phyloP scores from a whole-genome alignment of 2,113 vertebrate genomes.

The Sisor rabdophorus region DNA sequence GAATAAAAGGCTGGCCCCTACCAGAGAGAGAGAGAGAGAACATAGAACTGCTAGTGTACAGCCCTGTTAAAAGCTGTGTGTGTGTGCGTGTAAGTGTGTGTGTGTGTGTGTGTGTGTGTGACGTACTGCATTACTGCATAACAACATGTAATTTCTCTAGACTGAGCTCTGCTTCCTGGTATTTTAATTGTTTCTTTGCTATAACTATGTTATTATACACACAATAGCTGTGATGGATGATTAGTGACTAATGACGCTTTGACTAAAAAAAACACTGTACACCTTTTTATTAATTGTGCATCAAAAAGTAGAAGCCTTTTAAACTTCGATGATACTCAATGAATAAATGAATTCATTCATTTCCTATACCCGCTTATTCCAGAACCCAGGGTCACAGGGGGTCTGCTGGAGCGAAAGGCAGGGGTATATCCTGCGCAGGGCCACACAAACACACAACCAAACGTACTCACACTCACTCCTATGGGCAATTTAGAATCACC shows the following conservation, averaged over 20 bases:
- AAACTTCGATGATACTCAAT: too few species aligned
- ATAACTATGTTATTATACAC: slow-evolving; percentile 20
- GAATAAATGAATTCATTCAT: too few species aligned
- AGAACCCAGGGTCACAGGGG: too few species aligned
- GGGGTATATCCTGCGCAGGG: too few species aligned
- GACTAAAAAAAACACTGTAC: too few species aligned
- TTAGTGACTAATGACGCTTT: too few species aligned
- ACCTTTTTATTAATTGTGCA: slow-evolving; percentile 51
- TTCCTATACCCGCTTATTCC: too few species aligned
- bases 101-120: not conserved
- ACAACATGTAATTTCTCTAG: not conserved
- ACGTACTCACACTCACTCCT: too few species aligned
- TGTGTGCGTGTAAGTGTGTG: too few species aligned
- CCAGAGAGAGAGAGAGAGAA: slow-evolving; percentile 24
- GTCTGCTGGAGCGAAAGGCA: too few species aligned
- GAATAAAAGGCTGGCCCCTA: slow-evolving; percentile 36
- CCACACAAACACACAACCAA: too few species aligned
- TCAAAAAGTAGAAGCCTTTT: slow-evolving; percentile 45
- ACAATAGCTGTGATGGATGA: slow-evolving; percentile 43
- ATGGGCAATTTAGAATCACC: too few species aligned
- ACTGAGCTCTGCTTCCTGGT: slow-evolving; percentile 45
- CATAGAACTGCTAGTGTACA: not conserved
- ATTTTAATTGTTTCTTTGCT: slow-evolving; percentile 50
- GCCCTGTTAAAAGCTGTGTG: not conserved
- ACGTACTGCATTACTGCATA: not conserved